Evolutionary conservation across 2,888 invertebrate species (phyloP).

Genomic region (Eupithecia subumbrata): DNA sequence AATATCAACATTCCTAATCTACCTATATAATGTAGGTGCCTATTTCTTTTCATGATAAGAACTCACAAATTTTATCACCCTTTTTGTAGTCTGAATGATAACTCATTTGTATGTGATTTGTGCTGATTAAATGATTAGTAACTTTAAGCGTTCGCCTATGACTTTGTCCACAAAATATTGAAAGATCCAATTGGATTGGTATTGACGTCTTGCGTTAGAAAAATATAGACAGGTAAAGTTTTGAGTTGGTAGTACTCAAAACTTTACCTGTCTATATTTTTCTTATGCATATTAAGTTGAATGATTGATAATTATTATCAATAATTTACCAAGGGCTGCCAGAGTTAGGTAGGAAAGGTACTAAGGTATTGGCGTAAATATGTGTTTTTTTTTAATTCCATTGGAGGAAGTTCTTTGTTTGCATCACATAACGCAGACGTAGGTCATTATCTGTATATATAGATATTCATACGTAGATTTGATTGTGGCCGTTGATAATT

Average conservation of each 20-base stretch:
- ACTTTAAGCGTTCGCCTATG: not conserved
- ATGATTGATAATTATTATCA: too few relatives aligned
- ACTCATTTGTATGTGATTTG: conserved; percentile 9
- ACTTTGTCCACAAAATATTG: not conserved
- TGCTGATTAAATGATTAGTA: conserved; percentile 8
- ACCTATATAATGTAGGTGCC: not conserved
- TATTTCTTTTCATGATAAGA: conserved; percentile 3
- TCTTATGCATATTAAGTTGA: too few relatives aligned
- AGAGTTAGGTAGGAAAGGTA: too few relatives aligned
- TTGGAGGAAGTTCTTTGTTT: not conserved
- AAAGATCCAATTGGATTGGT: too few relatives aligned
- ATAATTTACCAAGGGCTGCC: too few relatives aligned
- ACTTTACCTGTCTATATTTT: too few relatives aligned
- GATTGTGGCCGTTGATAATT: conserved; percentile 74
- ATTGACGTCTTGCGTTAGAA: too few relatives aligned
- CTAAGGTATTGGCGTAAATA: too few relatives aligned
- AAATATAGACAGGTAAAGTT: too few relatives aligned
- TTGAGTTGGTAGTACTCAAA: too few relatives aligned
- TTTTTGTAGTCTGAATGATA: conserved; percentile 1
- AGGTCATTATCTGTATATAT: conserved; percentile 4
- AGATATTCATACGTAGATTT: conserved; percentile 58
- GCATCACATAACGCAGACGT: not conserved
- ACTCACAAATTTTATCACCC: not conserved
- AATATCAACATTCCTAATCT: not conserved
- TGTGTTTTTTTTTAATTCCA: too few relatives aligned